Evolutionary conservation across 2,113 vertebrate species (phyloP), one percentile per base, ranked within the genome.

Genomic region (Saguinus midas): DNA sequence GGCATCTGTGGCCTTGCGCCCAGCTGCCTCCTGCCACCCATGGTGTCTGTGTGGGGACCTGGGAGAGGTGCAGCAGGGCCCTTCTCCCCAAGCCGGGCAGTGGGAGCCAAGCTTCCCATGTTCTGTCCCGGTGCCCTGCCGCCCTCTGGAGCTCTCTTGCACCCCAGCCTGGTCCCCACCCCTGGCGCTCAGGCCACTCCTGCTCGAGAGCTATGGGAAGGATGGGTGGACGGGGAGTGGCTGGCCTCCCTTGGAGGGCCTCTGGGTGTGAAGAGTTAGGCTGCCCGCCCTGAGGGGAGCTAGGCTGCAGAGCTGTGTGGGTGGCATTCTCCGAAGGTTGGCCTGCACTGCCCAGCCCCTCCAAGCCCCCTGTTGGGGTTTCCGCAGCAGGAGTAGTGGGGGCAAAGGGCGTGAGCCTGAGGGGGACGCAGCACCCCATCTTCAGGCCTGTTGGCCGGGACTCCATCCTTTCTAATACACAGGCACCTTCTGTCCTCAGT

Each of bases 401-500:
- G 76, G 32, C 9, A 10, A 29, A 45, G 21, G 75, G 64, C 37
- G 11, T 37, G 81, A 55, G 32, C 81, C 12, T 10, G 58, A 70
- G 55, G 37, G 37, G 21, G 18, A 25, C 37, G 9, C 8, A 21
- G 21, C 20, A 23, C 37, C 70, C 21, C 37, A 17, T 27, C 61
- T 32, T 17, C 0, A 0, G 12, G 32, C 87, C 66, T 50, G 50
- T 35, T 35, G 5, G 7, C 1, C 1, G 16, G 25, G 16, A 29
- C 61, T 11, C 0, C 12, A 2, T 1, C 11, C 32, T 52, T 21
- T 68, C 80, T 89, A 25, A 81, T 27, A 68, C 82, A 92, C 85
- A 91, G 50, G 73, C 68, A 48, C 92, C 93, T 95, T 98, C 90
- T 98, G 97, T 97, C 96, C 96, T 58, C 98, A 99, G 99, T 99